Conservation (phyloP, 1,140 invertebrate species). For the Littorina saxatilis region DNA sequence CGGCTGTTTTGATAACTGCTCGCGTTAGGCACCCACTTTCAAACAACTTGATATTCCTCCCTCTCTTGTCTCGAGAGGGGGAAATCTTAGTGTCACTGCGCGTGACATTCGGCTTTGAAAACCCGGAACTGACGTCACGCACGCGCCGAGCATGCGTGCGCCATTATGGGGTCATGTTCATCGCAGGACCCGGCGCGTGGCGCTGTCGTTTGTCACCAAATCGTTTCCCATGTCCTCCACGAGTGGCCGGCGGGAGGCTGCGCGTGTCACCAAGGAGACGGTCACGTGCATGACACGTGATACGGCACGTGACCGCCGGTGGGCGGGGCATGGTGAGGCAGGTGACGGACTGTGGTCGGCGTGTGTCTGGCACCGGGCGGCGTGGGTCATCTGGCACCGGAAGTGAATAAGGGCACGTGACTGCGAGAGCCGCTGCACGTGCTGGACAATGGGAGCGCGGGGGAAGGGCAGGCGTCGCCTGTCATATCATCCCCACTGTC, state of each 20-base stretch:
- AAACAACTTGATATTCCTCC: too few species aligned
- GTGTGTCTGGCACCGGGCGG: neutral
- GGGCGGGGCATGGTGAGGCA: neutral
- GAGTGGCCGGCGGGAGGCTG: neutral
- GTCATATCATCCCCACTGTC: too few species aligned
- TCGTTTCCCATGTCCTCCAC: neutral
- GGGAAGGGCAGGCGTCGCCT: too few species aligned
- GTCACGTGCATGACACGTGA: conserved; percentile 7
- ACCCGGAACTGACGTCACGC: neutral
- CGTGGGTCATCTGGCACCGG: neutral
- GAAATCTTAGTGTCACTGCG: conserved; percentile 5
- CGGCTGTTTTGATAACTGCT: too few species aligned
- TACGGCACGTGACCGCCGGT: neutral
- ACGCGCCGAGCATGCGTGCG: neutral
- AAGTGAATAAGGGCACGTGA: neutral
- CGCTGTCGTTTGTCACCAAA: conserved; percentile 10
- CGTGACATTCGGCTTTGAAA: neutral
- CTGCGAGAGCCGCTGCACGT: neutral
- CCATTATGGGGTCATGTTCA: neutral
- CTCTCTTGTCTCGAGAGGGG: neutral
- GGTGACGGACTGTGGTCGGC: neutral
- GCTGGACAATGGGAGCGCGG: neutral
- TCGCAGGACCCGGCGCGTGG: neutral
- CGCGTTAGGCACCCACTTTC: too few species aligned
- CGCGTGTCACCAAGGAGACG: neutral